Conservation (phyloP, 2,797 vertebrate species). For the Kryptolebias ocellatus region DNA sequence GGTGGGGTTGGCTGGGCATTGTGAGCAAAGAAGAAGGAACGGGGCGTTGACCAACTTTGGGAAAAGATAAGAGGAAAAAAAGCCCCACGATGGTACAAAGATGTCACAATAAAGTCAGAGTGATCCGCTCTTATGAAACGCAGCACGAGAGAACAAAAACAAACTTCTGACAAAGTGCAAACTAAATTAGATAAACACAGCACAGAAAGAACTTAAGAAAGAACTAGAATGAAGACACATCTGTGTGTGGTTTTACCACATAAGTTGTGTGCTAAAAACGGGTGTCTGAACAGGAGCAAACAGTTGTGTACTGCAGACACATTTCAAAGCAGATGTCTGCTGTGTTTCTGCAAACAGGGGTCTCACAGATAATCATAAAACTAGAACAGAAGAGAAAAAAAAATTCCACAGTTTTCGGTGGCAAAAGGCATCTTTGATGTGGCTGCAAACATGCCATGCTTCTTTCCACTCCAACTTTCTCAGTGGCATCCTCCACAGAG, state of each 20-base stretch:
- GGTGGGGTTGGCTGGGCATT: too few relatives aligned
- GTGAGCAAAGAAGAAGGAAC: too few relatives aligned
- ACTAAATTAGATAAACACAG: not conserved
- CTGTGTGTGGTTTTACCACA: too few relatives aligned
- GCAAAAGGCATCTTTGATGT: constrained; percentile 17
- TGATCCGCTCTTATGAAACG: not conserved
- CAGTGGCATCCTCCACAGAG: constrained; percentile 36
- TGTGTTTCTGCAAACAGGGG: constrained; percentile 3
- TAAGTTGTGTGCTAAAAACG: not conserved
- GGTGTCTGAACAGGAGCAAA: not conserved
- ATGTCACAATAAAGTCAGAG: not conserved
- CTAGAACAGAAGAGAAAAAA: not conserved
- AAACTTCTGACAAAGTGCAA: not conserved
- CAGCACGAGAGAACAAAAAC: not conserved
- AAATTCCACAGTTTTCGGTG: not conserved
- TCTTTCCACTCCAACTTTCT: constrained; percentile 2
- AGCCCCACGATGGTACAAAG: not conserved
- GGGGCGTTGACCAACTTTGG: too few relatives aligned
- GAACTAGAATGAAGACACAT: too few relatives aligned
- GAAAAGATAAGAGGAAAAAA: not conserved
- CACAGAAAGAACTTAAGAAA: not conserved
- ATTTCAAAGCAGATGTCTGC: too few relatives aligned
- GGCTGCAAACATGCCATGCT: constrained; percentile 35
- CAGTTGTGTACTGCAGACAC: too few relatives aligned
- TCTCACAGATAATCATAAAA: constrained; percentile 6